Evolutionary conservation across 2,888 invertebrate species (phyloP).

Genomic region (Chaetogeoica ovagalla): DNA sequence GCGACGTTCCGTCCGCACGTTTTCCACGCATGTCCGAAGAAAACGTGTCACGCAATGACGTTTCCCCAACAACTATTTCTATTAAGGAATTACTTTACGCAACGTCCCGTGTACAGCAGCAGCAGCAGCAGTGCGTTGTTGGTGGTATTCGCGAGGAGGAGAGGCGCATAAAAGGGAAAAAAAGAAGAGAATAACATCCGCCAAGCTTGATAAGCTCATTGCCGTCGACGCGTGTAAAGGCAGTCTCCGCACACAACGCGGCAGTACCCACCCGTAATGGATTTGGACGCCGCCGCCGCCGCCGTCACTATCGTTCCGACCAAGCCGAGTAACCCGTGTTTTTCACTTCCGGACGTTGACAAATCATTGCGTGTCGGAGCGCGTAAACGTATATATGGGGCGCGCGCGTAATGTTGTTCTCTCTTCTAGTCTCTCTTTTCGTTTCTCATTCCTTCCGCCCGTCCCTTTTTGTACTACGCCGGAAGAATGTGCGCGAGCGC

Average conservation of each 20-base stretch:
- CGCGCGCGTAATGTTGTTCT: conserved; percentile 50
- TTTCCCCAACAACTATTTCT: not conserved
- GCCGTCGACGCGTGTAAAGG: not conserved
- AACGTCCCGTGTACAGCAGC: not conserved
- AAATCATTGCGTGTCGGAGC: conserved; percentile 51
- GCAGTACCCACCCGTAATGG: conserved; percentile 28
- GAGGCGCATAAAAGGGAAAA: not conserved
- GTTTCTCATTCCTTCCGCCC: not conserved
- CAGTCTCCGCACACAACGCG: not conserved
- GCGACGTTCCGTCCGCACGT: too few relatives aligned
- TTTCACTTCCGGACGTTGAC: conserved; percentile 50
- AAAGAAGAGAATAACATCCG: conserved; percentile 30
- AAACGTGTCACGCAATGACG: not conserved
- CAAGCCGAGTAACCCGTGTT: conserved; percentile 29
- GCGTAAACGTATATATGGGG: conserved; percentile 47
- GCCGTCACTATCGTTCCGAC: too few relatives aligned
- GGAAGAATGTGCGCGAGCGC: not conserved
- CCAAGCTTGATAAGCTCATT: conserved; percentile 34
- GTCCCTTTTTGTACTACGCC: not conserved
- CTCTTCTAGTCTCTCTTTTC: conserved; percentile 34
- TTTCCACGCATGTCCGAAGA: too few relatives aligned
- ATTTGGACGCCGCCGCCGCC: conserved; percentile 35
- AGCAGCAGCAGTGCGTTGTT: too few relatives aligned
- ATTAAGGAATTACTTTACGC: conserved; percentile 41
- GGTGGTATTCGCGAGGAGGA: too few relatives aligned